Evolutionary conservation across 2,888 invertebrate species (phyloP).

Genomic region (Parelbella ahira): DNA sequence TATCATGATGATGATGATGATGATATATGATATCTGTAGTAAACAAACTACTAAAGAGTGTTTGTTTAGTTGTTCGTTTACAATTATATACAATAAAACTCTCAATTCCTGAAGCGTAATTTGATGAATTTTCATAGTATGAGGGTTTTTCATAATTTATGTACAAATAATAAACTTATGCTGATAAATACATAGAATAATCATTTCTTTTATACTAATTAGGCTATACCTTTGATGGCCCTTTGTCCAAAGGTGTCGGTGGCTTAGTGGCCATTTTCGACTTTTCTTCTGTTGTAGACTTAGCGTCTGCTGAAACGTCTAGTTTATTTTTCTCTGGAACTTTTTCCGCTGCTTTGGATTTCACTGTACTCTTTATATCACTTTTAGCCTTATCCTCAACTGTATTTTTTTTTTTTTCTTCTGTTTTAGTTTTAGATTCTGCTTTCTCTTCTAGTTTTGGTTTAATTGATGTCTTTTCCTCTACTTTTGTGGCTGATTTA

Average conservation of each 20-base stretch:
- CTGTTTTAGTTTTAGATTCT: conserved; percentile 27
- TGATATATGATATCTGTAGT: too few relatives aligned
- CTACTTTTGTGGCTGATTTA: conserved; percentile 26
- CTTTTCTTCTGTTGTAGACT: conserved; percentile 43
- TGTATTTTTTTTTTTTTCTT: conserved; percentile 37
- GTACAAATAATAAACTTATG: too few relatives aligned
- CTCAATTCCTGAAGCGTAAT: too few relatives aligned
- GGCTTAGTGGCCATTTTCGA: conserved; percentile 72
- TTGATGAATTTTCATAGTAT: too few relatives aligned
- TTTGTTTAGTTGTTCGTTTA: too few relatives aligned
- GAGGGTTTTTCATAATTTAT: too few relatives aligned
- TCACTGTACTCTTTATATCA: conserved; percentile 30
- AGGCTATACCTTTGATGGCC: conserved; percentile 57
- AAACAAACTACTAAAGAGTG: too few relatives aligned
- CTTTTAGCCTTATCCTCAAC: conserved; percentile 41
- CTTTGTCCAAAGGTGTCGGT: conserved; percentile 59
- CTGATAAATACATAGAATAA: too few relatives aligned
- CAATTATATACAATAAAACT: too few relatives aligned
- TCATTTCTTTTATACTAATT: too few relatives aligned
- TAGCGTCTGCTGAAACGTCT: conserved; percentile 38
- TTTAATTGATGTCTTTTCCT: conserved; percentile 11
- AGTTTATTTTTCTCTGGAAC: conserved; percentile 38
- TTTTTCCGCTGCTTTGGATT: conserved; percentile 36
- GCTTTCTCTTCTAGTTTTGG: conserved; percentile 22
- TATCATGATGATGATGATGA: too few relatives aligned